Conservation (phyloP, 1,140 invertebrate species). For the Heliconius nattereri region DNA sequence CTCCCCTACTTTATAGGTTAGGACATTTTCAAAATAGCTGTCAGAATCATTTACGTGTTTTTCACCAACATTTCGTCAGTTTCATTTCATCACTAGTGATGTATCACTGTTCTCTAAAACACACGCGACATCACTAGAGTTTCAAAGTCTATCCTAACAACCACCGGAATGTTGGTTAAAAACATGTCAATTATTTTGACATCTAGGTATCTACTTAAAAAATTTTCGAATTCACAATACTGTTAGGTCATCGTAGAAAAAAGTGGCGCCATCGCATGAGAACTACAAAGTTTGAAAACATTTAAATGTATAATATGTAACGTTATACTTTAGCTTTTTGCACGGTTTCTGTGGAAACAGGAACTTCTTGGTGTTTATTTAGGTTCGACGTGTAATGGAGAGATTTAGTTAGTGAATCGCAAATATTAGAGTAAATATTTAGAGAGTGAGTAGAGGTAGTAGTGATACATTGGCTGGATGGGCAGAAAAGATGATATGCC, state of each 20-base stretch:
- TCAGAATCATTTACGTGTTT: no score
- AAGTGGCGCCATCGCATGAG: slow-evolving; percentile 38
- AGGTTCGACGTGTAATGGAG: slow-evolving; percentile 61
- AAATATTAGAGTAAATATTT: slow-evolving; percentile 43
- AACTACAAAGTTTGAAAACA: slow-evolving; percentile 50
- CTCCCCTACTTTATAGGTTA: no score
- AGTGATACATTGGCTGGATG: slow-evolving; percentile 4
- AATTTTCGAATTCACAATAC: not conserved
- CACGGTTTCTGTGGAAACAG: slow-evolving; percentile 46
- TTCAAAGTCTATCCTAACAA: no score
- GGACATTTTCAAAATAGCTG: no score
- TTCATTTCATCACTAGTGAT: no score
- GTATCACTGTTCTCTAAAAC: no score
- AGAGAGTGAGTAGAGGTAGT: not conserved
- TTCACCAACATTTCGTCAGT: no score
- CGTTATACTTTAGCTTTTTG: slow-evolving; percentile 57
- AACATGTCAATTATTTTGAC: not conserved
- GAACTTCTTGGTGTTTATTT: slow-evolving; percentile 66
- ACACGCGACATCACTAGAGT: no score
- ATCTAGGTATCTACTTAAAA: not conserved
- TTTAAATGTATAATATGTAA: slow-evolving; percentile 56
- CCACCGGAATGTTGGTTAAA: not conserved
- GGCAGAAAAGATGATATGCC: not conserved
- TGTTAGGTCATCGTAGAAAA: not conserved
- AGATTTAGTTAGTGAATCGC: slow-evolving; percentile 55